Base-by-base conservation (phyloP, 2,113 vertebrate species). In the Balaeniceps rex region DNA sequence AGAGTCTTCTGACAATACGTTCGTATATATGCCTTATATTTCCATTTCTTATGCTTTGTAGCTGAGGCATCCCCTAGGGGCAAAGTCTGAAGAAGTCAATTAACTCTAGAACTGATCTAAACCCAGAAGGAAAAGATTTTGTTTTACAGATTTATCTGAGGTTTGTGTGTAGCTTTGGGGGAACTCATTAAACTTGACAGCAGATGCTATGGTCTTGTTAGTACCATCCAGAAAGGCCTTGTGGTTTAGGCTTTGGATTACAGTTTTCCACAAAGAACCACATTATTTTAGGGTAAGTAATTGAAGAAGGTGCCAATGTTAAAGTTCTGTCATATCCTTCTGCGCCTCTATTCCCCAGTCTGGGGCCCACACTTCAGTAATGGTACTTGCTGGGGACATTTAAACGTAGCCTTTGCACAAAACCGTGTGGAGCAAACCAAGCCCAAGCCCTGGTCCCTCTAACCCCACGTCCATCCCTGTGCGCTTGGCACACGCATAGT, bases 161-260 rank as follows among this genome's bases (percentile, higher is more conserved):
- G 84, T 89, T 96, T 95, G 89, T 85, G 70, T 91, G 81, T 91
- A 85, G 91, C 87, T 93, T 63, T 97, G 94, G 66, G 84, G 76
- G 70, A 95, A 31, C 75, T 89, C 49, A 3, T 95, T 93, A 89
- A 80, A 60, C 51, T 80, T 52, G 54, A 77, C 78, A 88, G 87
- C 91, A 96, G 76, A 69, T 94, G 78, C 87, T 79, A 86, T 46
- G 91, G 89, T 89, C 91, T 83, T 87, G 83, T 93, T 95, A 70
- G 75, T 87, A 44, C 63, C 84, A 80, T 83, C 63, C 78, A 83
- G 81, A 90, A 84, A 87, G 69, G 36, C 74, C 84, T 72, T 93
- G 94, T 91, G 95, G 94, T 91, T 94, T 82, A 63, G n/a, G 77
- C 72, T 92, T 93, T 83, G 93, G 66, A 87, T 91, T 94, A n/a